Base-by-base conservation (phyloP, 2,113 vertebrate species). In the Collichthys lucidus region DNA sequence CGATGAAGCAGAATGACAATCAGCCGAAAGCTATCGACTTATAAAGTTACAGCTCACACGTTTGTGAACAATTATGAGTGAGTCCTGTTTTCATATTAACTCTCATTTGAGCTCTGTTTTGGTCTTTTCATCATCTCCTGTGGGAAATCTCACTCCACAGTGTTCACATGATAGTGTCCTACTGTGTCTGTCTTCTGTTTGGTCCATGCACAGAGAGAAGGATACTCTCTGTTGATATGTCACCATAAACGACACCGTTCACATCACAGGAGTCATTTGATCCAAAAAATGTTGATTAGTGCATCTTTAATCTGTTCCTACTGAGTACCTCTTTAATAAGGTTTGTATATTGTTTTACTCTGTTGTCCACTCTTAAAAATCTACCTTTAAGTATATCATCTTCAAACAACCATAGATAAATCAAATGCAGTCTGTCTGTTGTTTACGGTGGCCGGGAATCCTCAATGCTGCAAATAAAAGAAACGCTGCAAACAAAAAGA, bases 1-100 rank as follows among this genome's bases (percentile, higher is more conserved):
- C 0, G 1, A 20, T 46, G 24, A 56, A 75, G 70, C 75, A 60
- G 79, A 85, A 88, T 64, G 55, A 68, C 62, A 79, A 75, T 24
- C 11, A 59, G 7, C 6, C 2, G 35, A 35, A 35, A 8, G 35
- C 35, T 17, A 2, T 57, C 6, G 26, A 22, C 55, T 57, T 12
- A 55, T 14, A 5, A 6, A 26, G 22, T 15, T 3, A 57, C 4
- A 24, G 22, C 22, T 24, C 12, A 56, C 19, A 3, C 3, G 19
- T 10, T 20, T 10, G 50, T 20, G 19, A n/a, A 3, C 22, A 35
- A 35, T 35, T 35, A 35, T 12, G 44, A 46, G 11, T 12, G 44
- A 11, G 11, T 46, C 12, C 11, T 24, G 11, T 26, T 24, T 56
- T 22, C 17, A 17, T 9, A 29, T 29, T 57, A 2, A 57, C 55